Percentiles rank a stretch among this genome's conserved stretches.
Evolutionary conservation across 2,797 vertebrate species (phyloP).

Genomic region (Acanthiza pusilla): DNA sequence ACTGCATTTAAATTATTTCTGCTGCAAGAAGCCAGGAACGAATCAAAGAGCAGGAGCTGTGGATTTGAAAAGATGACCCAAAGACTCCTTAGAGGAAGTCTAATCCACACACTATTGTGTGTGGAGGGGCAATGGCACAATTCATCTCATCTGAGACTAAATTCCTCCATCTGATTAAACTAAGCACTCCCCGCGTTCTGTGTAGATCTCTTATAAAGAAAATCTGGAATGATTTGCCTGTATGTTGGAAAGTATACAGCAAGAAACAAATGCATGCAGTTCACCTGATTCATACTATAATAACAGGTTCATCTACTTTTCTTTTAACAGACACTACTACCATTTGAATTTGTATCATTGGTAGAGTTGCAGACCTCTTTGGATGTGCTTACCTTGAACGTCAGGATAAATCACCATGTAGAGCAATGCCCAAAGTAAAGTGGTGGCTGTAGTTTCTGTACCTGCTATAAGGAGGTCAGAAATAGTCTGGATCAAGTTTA

Average conservation of each 20-base stretch:
- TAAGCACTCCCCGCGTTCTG: neutral
- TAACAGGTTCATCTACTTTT: neutral
- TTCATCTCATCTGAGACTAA: neutral
- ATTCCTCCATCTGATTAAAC: neutral
- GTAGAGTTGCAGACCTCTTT: neutral
- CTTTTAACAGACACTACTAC: neutral
- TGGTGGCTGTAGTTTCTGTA: constrained; percentile 33
- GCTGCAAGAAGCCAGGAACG: neutral
- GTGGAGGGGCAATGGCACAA: neutral
- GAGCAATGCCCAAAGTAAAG: constrained; percentile 28
- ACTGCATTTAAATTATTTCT: neutral
- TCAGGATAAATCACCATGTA: constrained; percentile 34
- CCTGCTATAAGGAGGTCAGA: constrained; percentile 42
- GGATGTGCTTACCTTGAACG: constrained; percentile 28
- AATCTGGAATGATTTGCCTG: neutral
- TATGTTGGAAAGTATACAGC: neutral
- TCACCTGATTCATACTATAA: neutral
- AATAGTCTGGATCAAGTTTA: constrained; percentile 26
- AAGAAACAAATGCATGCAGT: neutral
- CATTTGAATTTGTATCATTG: neutral
- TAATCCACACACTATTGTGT: neutral
- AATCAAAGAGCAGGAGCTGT: neutral
- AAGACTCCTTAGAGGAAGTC: neutral
- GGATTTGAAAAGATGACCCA: neutral
- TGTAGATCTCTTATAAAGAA: neutral